phyloP scores from a whole-genome alignment of 1,140 invertebrate genomes.

The Tyrophagus putrescentiae region DNA sequence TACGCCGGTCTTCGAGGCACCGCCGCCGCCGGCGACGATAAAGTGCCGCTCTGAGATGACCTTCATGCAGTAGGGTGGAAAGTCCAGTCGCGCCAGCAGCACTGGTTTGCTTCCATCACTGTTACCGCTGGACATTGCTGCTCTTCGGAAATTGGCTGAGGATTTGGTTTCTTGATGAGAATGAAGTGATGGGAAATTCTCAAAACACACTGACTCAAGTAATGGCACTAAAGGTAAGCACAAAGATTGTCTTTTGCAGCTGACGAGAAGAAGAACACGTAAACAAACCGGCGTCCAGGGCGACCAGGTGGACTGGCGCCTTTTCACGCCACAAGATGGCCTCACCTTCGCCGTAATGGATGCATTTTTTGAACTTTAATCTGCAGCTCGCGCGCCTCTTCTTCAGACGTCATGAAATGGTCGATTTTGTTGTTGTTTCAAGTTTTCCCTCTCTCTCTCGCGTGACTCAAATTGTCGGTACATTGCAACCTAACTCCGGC shows the following conservation, averaged over 20 bases:
- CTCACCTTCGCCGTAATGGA: no score
- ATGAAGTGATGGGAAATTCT: no score
- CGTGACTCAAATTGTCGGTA: no score
- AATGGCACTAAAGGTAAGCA: not conserved
- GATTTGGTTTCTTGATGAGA: no score
- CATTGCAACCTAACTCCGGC: no score
- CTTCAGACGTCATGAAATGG: not conserved
- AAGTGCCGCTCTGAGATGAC: slow-evolving; percentile 80
- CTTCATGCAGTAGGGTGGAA: slow-evolving; percentile 76
- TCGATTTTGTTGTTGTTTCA: not conserved
- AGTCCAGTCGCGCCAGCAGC: slow-evolving; percentile 50
- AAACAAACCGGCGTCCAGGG: no score
- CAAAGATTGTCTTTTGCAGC: not conserved
- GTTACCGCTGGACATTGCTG: not conserved
- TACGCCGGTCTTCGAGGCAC: slow-evolving; percentile 82
- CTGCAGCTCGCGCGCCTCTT: not conserved
- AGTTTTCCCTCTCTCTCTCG: no score
- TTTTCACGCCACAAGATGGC: no score
- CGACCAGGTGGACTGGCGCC: no score
- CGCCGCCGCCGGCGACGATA: slow-evolving; percentile 83
- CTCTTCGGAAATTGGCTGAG: not conserved
- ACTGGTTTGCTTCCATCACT: not conserved
- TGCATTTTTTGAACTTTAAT: no score
- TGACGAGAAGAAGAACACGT: not conserved
- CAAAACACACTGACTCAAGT: no score